Percentiles rank a stretch among this genome's conserved stretches.
Evolutionary conservation across 2,888 invertebrate genomes (phyloP).

Genomic region (Stenchaetothrips biformis): DNA sequence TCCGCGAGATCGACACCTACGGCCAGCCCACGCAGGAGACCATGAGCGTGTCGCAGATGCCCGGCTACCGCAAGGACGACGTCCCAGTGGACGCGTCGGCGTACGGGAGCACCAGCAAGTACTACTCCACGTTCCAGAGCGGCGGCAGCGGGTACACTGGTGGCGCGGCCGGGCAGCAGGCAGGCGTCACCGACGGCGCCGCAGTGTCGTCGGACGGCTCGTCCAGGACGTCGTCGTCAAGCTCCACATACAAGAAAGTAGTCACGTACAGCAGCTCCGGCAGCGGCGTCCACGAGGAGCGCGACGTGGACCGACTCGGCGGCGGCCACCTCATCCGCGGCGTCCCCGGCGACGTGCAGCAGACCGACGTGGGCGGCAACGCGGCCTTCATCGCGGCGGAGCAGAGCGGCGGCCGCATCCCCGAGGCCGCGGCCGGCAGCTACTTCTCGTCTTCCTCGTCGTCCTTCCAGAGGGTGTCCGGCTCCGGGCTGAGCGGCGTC

Average conservation of each 20-base stretch:
- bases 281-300: neutral
- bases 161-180: neutral
- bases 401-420: neutral
- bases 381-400: neutral
- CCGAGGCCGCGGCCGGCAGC: neutral
- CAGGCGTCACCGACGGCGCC: neutral
- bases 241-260: slow-evolving; percentile 3
- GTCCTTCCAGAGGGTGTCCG: neutral
- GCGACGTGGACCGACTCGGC: neutral
- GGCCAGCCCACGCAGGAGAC: neutral
- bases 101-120: slow-evolving; percentile 10
- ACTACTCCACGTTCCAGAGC: slow-evolving; percentile 5
- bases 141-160: neutral
- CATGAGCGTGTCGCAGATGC: slow-evolving; percentile 4
- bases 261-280: neutral
- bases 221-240: neutral
- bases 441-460: neutral
- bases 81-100: neutral
- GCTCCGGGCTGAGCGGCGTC: neutral
- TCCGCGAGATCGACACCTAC: neutral
- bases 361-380: slow-evolving; percentile 11
- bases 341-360: neutral
- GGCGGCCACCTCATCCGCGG: slow-evolving; percentile 1
- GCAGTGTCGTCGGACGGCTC: too few species aligned
- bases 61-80: neutral